Evolutionary conservation across 92 coral and sea anemone species (phyloP), one percentile per base, ranked within the genome.

Genomic region (Meandrina meandrites): DNA sequence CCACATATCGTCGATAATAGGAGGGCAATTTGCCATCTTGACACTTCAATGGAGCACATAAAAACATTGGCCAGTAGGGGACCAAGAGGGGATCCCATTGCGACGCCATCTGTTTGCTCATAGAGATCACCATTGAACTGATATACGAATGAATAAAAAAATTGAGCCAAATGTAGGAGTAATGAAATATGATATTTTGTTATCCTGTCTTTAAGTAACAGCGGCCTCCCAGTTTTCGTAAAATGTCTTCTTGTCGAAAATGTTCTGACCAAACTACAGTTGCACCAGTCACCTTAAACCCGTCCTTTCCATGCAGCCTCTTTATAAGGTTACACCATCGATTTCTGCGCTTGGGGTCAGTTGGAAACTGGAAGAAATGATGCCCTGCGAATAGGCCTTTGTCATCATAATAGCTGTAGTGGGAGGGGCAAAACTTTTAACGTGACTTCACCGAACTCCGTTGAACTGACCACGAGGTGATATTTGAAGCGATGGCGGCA

Each of bases 291-390:
- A 91, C 91, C 17, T 16, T 22, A 82, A 91, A 91, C 45, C 91
- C 94, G 36, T 91, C 91, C 62, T 81, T 88, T 50, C 94, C 89
- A 69, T 91, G 86, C 32, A 75, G 87, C 32, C 94, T 56, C 70
- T 91, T 91, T 31, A 91, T 80, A 22, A 91, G 83, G 80, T 78
- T 87, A 40, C 93, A 91, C 91, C 91, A 91, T 13, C 73, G 88
- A 35, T 82, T 81, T 85, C 90, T 80, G 58, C 13, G 48, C 78
- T 70, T 22, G 31, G 79, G 68, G 66, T 80, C 82, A 24, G 45
- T 79, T 8, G 92, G 92, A 53, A 90, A 90, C 57, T 56, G 50
- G 82, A 90, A 85, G 82, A 90, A 90, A 30, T 79, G 86, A 19
- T 84, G 34, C 17, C 88, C 86, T 30, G 88, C 48, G 21, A 27